These are phyloP conservation scores for Taenioides sp. DNA, from an alignment of 2,797 vertebrate genomes.

Conservation along the genomic window DNA sequence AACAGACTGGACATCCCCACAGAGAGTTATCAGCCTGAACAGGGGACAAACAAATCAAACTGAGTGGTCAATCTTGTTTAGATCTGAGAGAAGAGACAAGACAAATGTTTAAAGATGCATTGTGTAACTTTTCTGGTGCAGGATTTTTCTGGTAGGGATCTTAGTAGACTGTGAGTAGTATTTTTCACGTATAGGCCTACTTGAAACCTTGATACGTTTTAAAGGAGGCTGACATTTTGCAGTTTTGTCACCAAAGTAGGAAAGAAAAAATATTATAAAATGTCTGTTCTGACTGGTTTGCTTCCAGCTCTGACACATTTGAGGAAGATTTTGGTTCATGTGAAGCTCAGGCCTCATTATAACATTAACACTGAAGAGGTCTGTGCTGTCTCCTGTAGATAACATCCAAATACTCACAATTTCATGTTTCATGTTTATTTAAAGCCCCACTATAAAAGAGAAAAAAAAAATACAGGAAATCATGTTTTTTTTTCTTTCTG, in stretches of 20 bases:
- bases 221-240: not conserved
- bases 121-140: too few relatives aligned
- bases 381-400: not conserved
- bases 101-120: too few relatives aligned
- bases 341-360: slow-evolving; percentile 33
- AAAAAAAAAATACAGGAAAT: too few relatives aligned
- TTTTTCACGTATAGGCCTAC: too few relatives aligned
- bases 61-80: not conserved
- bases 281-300: not conserved
- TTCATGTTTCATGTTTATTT: not conserved
- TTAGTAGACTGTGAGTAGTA: too few relatives aligned
- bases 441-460: too few relatives aligned
- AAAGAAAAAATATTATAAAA: too few relatives aligned
- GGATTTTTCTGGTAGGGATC: too few relatives aligned
- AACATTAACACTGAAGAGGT: slow-evolving; percentile 30
- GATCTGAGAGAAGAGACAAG: not conserved
- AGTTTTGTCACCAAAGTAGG: not conserved
- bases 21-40: not conserved
- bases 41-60: not conserved
- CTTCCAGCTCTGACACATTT: slow-evolving; percentile 2
- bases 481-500: too few relatives aligned
- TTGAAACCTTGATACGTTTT: too few relatives aligned
- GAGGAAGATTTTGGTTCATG: not conserved
- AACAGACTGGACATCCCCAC: not conserved
- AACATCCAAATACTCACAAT: not conserved